Base-by-base conservation (phyloP, 2,888 invertebrate genomes). In the Eupithecia pulchellata region DNA sequence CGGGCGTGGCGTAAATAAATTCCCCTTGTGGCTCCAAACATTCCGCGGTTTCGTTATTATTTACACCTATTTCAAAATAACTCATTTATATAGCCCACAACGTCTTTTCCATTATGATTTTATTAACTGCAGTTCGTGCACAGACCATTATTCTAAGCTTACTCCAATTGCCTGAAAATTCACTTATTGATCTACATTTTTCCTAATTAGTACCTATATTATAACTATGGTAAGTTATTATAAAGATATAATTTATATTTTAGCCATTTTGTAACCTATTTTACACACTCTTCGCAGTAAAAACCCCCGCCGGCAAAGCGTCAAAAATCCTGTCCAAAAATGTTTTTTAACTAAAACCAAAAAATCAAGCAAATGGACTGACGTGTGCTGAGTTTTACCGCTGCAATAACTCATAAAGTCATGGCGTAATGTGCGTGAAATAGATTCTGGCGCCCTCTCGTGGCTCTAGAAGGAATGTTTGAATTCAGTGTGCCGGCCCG, bases 371-470 rank as follows among this genome's bases (percentile, higher is more conserved):
- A 90, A 92, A 91, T 90, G 88, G 84, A 86, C 83, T 89, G 89
- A 91, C 84, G 87, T 89, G 84, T 88, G 87, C 89, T 91, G 90
- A 90, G 88, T 86, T 91, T 91, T 89, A 91, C 90, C 87, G 90
- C 89, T 76, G 88, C 83, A 88, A 91, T 91, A 91, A 91, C 84
- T 92, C 90, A 91, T 90, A 91, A n/a, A 91, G 87, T 89, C 88
- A 84, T 82, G 80, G 80, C 79, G 89, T 91, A 91, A 92, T 91
- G 88, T 85, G 91, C 91, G 91, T 92, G 89, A 91, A 92, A 92
- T 91, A 91, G 91, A 90, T 89, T 89, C 86, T 74, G 84, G 69
- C 85, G 84, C 87, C 87, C 88, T 86, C 87, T 87, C 80, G 78
- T 82, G 84, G 83, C 80, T 83, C 84, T 84, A 86, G 86, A 87